These are phyloP conservation scores for Hedychridium roseum DNA, from an alignment of 2,888 invertebrate species.

Conservation along the genomic window DNA sequence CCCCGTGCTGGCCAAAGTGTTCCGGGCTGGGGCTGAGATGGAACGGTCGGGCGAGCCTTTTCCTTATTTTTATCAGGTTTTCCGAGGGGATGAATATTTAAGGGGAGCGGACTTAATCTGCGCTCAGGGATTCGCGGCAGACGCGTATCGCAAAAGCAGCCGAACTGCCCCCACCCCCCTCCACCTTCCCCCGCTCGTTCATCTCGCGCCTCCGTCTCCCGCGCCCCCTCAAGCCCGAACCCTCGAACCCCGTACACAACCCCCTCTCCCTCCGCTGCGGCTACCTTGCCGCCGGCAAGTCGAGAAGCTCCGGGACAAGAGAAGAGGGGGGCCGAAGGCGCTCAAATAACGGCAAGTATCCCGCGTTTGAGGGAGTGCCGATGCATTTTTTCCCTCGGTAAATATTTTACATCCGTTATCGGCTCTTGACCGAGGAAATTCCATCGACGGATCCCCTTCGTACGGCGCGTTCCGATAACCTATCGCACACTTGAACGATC, in stretches of 20 bases:
- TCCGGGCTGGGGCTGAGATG: conserved; percentile 20
- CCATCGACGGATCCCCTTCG: conserved; percentile 30
- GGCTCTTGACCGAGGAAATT: conserved; percentile 42
- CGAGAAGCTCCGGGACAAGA: conserved; percentile 14
- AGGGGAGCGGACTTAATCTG: conserved; percentile 69
- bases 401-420: conserved; percentile 49
- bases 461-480: conserved; percentile 26
- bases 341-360: conserved; percentile 54
- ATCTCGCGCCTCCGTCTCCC: background rate
- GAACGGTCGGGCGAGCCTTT: conserved; percentile 38
- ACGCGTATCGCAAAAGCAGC: conserved; percentile 51
- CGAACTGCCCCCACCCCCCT: conserved; percentile 31
- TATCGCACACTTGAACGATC: no score
- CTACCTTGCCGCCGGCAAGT: conserved; percentile 19
- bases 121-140: conserved; percentile 66
- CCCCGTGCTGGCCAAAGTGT: conserved; percentile 19
- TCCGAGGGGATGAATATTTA: conserved; percentile 69
- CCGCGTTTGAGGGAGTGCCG: conserved; percentile 25
- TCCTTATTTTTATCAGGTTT: conserved; percentile 68
- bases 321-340: conserved; percentile 25
- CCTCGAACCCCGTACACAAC: background rate
- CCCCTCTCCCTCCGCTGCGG: conserved; percentile 5
- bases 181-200: background rate
- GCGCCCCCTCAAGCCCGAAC: no score
- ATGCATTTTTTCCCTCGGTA: conserved; percentile 42